Evolutionary conservation across 2,888 invertebrate genomes (phyloP), one percentile per base, ranked within the genome.

Genomic region (Amiota mariae): DNA sequence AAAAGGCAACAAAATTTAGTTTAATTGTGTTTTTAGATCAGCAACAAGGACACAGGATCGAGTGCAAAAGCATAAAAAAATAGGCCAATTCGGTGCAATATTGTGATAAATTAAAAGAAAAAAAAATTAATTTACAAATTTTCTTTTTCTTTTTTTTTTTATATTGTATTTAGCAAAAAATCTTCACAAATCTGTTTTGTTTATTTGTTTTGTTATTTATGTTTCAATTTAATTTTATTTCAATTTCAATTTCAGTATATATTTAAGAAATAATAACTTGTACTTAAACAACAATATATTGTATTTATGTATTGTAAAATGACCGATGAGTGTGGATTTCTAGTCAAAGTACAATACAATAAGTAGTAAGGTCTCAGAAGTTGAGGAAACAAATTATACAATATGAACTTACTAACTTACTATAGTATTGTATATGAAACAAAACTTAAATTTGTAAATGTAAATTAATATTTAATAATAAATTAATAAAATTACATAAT

Each of bases 21-120:
- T 63, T 46, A 54, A 63, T 63, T 63, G n/a, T 24, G n/a, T 24
- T 12, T 18, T 59, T n/a, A 46, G 13, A 63, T 11, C n/a, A 63
- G 36, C 36, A 36, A 36, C 36, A 36, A 36, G 36, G 36, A 36
- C 36, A 24, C 36, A 36, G 36, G 36, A 6, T 36, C 36, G 4
- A 36, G 36, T 6, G 36, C 36, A 36, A 36, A 2, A 36, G 36
- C 36, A 36, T 6, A 36, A 36, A 15, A 15, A 63, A 78, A 81
- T 84, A 88, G 89, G 89, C 89, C 89, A 88, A 79, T 84, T 84
- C 67, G 85, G 89, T 89, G 89, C 89, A 89, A 89, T 89, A 89
- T 85, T 89, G 89, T 89, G 88, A 89, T 88, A 88, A 86, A 89
- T 78, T 75, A 59, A 67, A 20, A 56, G 64, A 63, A 57, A 46